Conservation (phyloP, 2,888 invertebrate species). For the Pheosia gnoma region DNA sequence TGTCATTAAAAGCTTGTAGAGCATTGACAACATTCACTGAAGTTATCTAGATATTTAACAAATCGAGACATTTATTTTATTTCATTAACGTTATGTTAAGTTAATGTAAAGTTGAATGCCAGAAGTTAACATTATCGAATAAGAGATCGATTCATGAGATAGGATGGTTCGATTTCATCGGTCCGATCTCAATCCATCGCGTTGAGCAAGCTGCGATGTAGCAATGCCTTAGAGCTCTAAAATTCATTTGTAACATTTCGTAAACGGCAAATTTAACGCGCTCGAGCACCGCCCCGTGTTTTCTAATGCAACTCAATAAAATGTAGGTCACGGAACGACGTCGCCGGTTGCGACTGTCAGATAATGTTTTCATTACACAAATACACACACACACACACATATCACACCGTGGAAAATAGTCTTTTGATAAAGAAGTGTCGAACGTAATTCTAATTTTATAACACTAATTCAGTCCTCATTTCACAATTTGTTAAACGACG, state of each 20-base stretch:
- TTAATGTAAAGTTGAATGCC: conserved; percentile 7
- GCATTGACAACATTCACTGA: background rate
- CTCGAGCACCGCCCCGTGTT: conserved; percentile 75
- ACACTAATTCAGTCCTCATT: conserved; percentile 1
- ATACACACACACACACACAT: conserved; percentile 7
- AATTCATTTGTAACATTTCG: conserved; percentile 81
- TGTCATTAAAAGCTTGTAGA: background rate
- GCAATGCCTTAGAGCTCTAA: conserved; percentile 74
- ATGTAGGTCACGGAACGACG: conserved; percentile 74
- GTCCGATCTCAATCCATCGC: conserved; percentile 64
- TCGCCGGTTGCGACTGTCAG: conserved; percentile 45
- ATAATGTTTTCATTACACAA: conserved; percentile 37
- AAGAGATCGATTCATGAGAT: conserved; percentile 38
- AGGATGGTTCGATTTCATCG: conserved; percentile 57
- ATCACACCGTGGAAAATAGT: conserved; percentile 18
- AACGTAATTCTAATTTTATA: conserved; percentile 1
- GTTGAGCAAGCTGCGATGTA: conserved; percentile 74
- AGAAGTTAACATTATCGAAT: conserved; percentile 22
- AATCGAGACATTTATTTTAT: conserved; percentile 8
- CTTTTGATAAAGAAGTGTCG: conserved; percentile 8
- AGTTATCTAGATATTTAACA: conserved; percentile 4
- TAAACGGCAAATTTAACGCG: conserved; percentile 80
- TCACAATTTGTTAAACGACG: background rate
- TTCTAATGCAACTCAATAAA: conserved; percentile 77
- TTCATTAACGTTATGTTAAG: background rate